phyloP scores from a whole-genome alignment of 2,113 vertebrate species.

The Paralichthys olivaceus region DNA sequence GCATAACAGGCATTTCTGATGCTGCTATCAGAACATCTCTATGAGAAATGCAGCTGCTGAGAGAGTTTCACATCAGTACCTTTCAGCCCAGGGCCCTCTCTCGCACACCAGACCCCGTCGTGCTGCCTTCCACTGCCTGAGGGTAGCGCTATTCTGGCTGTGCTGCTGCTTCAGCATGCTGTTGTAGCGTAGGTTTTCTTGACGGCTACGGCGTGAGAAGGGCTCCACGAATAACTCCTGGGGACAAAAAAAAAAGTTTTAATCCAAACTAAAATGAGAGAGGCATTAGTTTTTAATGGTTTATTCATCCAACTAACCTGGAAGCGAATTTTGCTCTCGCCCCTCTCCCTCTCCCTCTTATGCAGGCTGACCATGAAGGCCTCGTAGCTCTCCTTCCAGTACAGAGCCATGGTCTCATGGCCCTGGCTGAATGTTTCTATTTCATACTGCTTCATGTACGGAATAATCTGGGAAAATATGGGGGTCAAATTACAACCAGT shows the following conservation, averaged over 20 bases:
- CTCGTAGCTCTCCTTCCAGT: conserved; percentile 96
- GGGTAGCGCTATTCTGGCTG: conserved; percentile 85
- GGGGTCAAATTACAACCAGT: not conserved
- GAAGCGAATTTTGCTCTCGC: conserved; percentile 98
- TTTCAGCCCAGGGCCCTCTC: conserved; percentile 94
- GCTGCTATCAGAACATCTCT: too few species aligned
- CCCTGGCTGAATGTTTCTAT: conserved; percentile 90
- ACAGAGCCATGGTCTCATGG: conserved; percentile 92
- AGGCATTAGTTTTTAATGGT: not conserved
- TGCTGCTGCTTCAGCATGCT: conserved; percentile 93
- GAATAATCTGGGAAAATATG: conserved; percentile 87
- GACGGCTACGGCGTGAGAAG: conserved; percentile 91
- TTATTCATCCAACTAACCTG: conserved; percentile 83
- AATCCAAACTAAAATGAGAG: not conserved
- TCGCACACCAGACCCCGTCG: conserved; percentile 90
- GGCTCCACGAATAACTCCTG: conserved; percentile 96
- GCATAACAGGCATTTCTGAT: too few species aligned
- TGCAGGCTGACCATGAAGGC: conserved; percentile 94
- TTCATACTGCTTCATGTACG: conserved; percentile 98
- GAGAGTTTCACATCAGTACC: conserved; percentile 70
- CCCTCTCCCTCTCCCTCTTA: conserved; percentile 90
- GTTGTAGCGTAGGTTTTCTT: conserved; percentile 96
- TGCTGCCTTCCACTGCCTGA: conserved; percentile 91
- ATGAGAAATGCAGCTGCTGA: not conserved
- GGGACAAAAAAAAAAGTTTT: not conserved